Base-by-base conservation (phyloP, 2,797 vertebrate genomes). In the Mormyrops boulengeri region DNA sequence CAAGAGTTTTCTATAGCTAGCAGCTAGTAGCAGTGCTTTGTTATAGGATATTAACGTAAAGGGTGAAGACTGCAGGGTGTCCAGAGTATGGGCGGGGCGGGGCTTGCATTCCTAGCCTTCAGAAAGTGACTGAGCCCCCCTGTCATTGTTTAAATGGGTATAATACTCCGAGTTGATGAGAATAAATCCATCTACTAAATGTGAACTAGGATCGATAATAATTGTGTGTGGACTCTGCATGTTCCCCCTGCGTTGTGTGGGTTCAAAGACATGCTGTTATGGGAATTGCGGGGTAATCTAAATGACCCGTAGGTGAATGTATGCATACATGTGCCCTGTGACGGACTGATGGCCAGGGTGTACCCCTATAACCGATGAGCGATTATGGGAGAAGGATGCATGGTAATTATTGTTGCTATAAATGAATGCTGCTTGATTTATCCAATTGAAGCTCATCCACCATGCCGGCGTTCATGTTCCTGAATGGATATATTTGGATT, bases 401-500 rank as follows among this genome's bases (percentile, higher is more conserved):
- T 80, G 38, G 5, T 80, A 80, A 80, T 80, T 41, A 44, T 80
- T 80, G 19, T 80, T 44, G 38, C 34, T 80, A 80, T 44, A 41
- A 80, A 80, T 80, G 38, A 80, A 80, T 12, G 38, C 38, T 80
- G 73, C 73, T 80, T 80, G 38, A 80, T 80, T 44, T 80, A 44
- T 80, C 17, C 38, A 80, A 80, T 44, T 80, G 17, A 44, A 80
- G 38, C 73, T 80, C 73, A 80, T 80, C 17, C 38, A 44, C 73
- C 38, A 44, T 41, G 73, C 73, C 14, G 17, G 17, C 17, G 14
- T 80, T 44, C 73, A 7, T 44, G 38, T n/a, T 80, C 73, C 73
- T 80, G 14, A 80, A 44, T 80, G 38, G 73, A 80, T 80, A 80
- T 80, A 80, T 80, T 44, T 80, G 73, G 73, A 80, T 44, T 80